A percentile compares a stretch with the other conserved stretches of the same genome.
Evolutionary conservation across 2,888 invertebrate genomes (phyloP).

Genomic region (Agrochola macilenta): DNA sequence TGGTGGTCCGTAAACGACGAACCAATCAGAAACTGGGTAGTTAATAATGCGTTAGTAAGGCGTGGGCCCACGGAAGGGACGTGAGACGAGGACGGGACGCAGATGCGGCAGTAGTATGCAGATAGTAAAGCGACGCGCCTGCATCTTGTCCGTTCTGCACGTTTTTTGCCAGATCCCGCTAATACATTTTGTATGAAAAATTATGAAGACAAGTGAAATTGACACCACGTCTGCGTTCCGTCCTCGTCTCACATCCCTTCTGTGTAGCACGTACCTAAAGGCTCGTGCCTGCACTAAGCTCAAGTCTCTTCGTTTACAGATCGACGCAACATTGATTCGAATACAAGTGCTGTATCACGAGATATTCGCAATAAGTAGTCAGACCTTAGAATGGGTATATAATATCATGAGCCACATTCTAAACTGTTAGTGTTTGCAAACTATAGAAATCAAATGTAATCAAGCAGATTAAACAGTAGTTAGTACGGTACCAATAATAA

Average conservation of each 20-base stretch:
- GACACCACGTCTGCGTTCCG: too few relatives aligned
- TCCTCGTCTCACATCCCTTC: too few relatives aligned
- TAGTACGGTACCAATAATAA: conserved; percentile 6
- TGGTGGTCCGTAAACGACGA: background rate
- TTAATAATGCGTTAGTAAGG: background rate
- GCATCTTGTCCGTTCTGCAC: too few relatives aligned
- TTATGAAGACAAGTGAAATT: too few relatives aligned
- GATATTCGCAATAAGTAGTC: background rate
- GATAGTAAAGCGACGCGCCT: too few relatives aligned
- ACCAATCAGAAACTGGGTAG: background rate
- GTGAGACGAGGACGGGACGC: too few relatives aligned
- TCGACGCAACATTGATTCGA: background rate
- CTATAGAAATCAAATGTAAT: conserved; percentile 13
- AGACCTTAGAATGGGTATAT: background rate
- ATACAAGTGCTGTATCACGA: background rate
- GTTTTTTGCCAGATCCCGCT: too few relatives aligned
- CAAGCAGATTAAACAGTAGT: conserved; percentile 8
- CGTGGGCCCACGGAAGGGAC: too few relatives aligned
- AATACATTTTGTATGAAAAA: too few relatives aligned
- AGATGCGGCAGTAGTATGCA: too few relatives aligned
- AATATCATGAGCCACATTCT: background rate
- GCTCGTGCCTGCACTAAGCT: too few relatives aligned
- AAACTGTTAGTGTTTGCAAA: conserved; percentile 2
- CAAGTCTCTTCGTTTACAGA: background rate
- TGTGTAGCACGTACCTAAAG: too few relatives aligned